Evolutionary conservation across 2,888 invertebrate species (phyloP).

Genomic region (Zaprionus obscuricornis): DNA sequence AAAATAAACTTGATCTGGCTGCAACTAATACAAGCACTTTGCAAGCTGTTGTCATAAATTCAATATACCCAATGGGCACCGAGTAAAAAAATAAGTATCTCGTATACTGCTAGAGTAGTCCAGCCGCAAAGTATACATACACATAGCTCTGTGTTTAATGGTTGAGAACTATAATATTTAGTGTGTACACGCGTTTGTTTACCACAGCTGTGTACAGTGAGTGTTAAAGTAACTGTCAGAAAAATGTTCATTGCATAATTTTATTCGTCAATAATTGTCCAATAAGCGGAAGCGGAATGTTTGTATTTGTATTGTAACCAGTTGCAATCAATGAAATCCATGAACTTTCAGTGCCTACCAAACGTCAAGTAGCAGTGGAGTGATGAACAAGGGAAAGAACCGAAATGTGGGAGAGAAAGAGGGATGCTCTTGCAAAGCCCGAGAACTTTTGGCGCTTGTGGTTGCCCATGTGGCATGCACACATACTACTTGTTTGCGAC

Average conservation of each 20-base stretch:
- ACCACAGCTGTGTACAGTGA: too few relatives aligned
- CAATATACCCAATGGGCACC: too few relatives aligned
- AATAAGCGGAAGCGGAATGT: slow-evolving; percentile 53
- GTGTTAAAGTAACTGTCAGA: slow-evolving; percentile 18
- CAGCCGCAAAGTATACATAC: too few relatives aligned
- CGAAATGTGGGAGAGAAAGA: not conserved
- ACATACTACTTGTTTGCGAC: too few relatives aligned
- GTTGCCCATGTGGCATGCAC: slow-evolving; percentile 40
- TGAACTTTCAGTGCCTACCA: slow-evolving; percentile 29
- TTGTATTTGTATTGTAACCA: slow-evolving; percentile 52
- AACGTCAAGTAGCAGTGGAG: not conserved
- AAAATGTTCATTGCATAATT: slow-evolving; percentile 43
- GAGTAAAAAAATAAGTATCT: too few relatives aligned
- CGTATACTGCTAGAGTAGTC: too few relatives aligned
- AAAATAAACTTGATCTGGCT: too few relatives aligned
- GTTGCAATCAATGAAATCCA: slow-evolving; percentile 49
- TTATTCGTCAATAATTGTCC: slow-evolving; percentile 52
- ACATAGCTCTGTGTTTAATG: too few relatives aligned
- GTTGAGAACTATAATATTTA: too few relatives aligned
- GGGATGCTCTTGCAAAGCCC: not conserved
- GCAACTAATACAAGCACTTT: too few relatives aligned
- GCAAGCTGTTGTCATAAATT: too few relatives aligned
- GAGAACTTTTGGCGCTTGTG: slow-evolving; percentile 57
- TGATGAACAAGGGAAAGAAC: not conserved
- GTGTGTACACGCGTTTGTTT: too few relatives aligned